Evolutionary conservation across 2,797 vertebrate species (phyloP), one percentile per base, ranked within the genome.

Genomic region (Anomalospiza imberbis): DNA sequence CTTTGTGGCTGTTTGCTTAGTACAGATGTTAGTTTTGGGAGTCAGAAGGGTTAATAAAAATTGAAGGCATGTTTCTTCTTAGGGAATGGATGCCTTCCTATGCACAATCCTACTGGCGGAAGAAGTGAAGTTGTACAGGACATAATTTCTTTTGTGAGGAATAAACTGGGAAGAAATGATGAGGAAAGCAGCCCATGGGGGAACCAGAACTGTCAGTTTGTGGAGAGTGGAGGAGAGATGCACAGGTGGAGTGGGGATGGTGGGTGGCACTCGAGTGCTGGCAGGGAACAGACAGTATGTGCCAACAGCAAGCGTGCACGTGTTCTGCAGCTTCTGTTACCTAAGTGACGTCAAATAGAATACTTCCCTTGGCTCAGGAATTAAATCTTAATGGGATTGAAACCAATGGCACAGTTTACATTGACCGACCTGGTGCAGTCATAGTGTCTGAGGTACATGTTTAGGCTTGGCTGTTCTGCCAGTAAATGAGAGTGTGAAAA

Each of bases 241-340:
- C 38, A 72, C 31, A 63, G 72, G 85, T 93, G 90, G 73, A 76
- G 10, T 1, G 2, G 47, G 31, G 67, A 38, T 50, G 50, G 68
- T 88, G 81, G 66, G 36, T 84, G 83, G 63, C 55, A 73, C 9
- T 2, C 0, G 5, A 44, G 32, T 70, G 54, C 80, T 76, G 90
- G 60, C 85, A 82, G 71, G 60, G 71, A 88, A 50, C 1, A 2
- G 74, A 47, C 53, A 36, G 22, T 19, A 7, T 36, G 24, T 89
- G 74, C 80, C 63, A 81, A 1, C 61, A 78, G 40, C 63, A 19
- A 68, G 66, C 2, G 1, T 31, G 31, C 51, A 36, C 36, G 17
- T 58, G 58, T 66, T 94, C 62, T 92, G 51, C 67, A 62, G 72
- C 62, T 78, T 91, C 79, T 94, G 38, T 75, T 93, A 65, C 34